These are phyloP conservation scores for Nebria salina DNA, from an alignment of 2,888 invertebrate genomes.

Conservation along the genomic window DNA sequence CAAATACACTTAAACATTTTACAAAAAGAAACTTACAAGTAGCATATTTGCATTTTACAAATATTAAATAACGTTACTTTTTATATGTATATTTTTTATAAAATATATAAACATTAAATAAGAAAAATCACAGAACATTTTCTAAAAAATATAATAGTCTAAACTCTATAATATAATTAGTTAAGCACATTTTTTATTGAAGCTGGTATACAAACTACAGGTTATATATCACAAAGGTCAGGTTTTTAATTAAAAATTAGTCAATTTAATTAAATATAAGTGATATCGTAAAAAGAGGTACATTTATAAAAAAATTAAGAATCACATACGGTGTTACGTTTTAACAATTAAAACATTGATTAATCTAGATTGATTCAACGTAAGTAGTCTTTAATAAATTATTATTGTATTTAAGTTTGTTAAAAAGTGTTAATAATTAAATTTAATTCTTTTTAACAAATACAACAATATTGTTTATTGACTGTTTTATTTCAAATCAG, in stretches of 20 bases:
- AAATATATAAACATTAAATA: neutral
- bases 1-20: conserved; percentile 27
- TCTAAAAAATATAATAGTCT: neutral
- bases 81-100: neutral
- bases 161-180: neutral
- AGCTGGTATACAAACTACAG: conserved; percentile 6
- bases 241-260: conserved; percentile 18
- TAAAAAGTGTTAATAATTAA: too few relatives aligned
- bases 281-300: neutral
- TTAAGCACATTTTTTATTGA: neutral
- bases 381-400: too few relatives aligned
- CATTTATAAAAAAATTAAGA: neutral
- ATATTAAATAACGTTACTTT: neutral
- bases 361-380: too few relatives aligned
- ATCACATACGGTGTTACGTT: neutral
- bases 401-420: too few relatives aligned
- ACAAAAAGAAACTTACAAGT: neutral
- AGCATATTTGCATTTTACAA: conserved; percentile 2
- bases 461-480: too few relatives aligned
- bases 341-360: neutral
- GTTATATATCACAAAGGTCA: conserved; percentile 21
- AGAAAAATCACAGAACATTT: conserved; percentile 30
- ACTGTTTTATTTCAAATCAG: too few relatives aligned
- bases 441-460: too few relatives aligned
- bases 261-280: neutral